Evolutionary conservation across 2,888 invertebrate species (phyloP), one percentile per base, ranked within the genome.

Genomic region (Catocala sponsa): DNA sequence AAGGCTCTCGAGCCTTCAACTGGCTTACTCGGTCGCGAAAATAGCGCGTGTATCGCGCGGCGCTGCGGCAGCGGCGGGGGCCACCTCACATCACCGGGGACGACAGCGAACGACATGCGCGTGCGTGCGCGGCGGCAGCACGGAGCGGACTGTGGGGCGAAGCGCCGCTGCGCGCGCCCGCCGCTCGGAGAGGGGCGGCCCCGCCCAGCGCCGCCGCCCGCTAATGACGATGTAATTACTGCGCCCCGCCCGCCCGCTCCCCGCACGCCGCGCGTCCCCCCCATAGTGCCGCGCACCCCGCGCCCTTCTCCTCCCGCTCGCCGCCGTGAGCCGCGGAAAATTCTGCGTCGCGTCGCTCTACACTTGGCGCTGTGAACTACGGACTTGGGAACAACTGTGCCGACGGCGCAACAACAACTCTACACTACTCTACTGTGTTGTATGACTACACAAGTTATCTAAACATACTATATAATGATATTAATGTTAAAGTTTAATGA

Each of bases 71-170:
- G 91, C 92, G 91, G 91, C 92, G 91, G 89, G 91, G 92, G 94
- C 92, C 92, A 93, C 93, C 92, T 92, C 92, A 92, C 93, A 93
- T 92, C 92, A 94, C 92, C 91, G 90, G 75, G 72, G 59, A 78
- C 83, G 78, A 87, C 85, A 87, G 80, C 91, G 92, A 92, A 88
- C 92, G 94, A 94, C 94, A 95, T 95, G 95, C 95, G 95, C 96
- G 95, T 95, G 95, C 95, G 94, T 95, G 95, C 95, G 92, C 93
- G 91, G 79, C 92, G 92, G 91, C 91, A 88, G 91, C 92, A 91
- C 91, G 91, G 91, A 90, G 90, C 90, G 91, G 91, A 93, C 91
- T 92, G 90, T 85, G 88, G 89, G 85, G 86, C 83, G 81, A 79
- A 82, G 84, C 83, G 84, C 80, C 83, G 86, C 83, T 84, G 88